Base-by-base conservation (phyloP, 2,797 vertebrate genomes). In the Apogon talboti region DNA sequence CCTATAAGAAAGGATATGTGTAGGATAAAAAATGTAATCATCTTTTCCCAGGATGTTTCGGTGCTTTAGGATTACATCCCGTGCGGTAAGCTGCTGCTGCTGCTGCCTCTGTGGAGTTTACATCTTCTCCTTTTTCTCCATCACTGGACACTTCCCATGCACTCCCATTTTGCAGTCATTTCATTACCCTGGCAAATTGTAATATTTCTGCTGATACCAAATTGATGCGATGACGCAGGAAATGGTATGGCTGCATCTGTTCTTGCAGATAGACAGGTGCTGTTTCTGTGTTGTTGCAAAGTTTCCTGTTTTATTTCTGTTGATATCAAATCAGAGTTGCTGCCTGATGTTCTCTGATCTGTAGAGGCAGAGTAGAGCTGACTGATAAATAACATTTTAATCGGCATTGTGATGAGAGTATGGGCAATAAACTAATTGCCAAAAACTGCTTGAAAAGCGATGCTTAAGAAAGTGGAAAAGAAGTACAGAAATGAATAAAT, bases 21-120 rank as follows among this genome's bases (percentile, higher is more conserved):
- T 52, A 62, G 81, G 72, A 81, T 83, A 75, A 78, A 79, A 82
- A 79, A 82, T 80, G 59, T 84, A 87, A 84, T 88, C 80, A 84
- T 84, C 80, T 50, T 58, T 52, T 52, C 54, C 53, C 64, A 35
- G 67, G 48, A 63, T 71, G 60, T 83, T 14, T 86, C 74, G 35
- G 35, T 50, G 57, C 66, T 72, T 59, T 74, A 58, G 76, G 85
- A 89, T 91, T 89, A 87, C 51, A 66, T 64, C 79, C 60, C 54
- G 43, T 81, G 62, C n/a, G 44, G 43, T 77, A 74, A 82, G 24
- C 61, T 54, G 40, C 58, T 66, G 24, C 61, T 54, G 40, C 58
- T 66, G 67, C 59, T 9, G 33, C 59, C 9, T 75, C 59, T 68
- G 4, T 65, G 41, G 19, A 55, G 35, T 47, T 76, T 55, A 40